phyloP scores from a whole-genome alignment of 2,888 invertebrate genomes.

The Psylliodes chrysocephalus region DNA sequence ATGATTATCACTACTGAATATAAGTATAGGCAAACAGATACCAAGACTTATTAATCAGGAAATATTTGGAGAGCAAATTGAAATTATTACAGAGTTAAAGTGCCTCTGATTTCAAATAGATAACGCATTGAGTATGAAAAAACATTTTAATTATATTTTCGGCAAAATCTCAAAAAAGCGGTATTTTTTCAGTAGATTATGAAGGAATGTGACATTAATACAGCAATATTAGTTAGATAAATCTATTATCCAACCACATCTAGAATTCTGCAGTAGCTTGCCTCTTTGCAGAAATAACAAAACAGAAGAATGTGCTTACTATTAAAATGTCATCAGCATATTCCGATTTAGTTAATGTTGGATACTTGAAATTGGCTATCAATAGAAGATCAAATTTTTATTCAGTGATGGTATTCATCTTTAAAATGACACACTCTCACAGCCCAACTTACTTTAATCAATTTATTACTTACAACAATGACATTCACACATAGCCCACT shows the following conservation, averaged over 20 bases:
- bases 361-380: too few relatives aligned
- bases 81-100: not conserved
- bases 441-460: not conserved
- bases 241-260: not conserved
- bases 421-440: too few relatives aligned
- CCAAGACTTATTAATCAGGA: not conserved
- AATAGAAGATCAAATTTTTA: too few relatives aligned
- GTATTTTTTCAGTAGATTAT: conserved; percentile 1
- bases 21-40: not conserved
- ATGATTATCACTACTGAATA: conserved; percentile 14
- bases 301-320: too few relatives aligned
- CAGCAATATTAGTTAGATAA: conserved; percentile 3
- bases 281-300: too few relatives aligned
- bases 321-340: too few relatives aligned
- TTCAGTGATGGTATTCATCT: too few relatives aligned
- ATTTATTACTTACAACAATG: not conserved
- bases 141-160: not conserved
- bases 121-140: conserved; percentile 4
- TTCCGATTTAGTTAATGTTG: too few relatives aligned
- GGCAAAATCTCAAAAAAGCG: not conserved
- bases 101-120: not conserved
- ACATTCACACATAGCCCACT: not conserved
- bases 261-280: too few relatives aligned
- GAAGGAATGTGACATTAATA: conserved; percentile 4
- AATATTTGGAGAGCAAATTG: conserved; percentile 4